Evolutionary conservation across 2,113 vertebrate species (phyloP).

Genomic region (Hiodon alosoides): DNA sequence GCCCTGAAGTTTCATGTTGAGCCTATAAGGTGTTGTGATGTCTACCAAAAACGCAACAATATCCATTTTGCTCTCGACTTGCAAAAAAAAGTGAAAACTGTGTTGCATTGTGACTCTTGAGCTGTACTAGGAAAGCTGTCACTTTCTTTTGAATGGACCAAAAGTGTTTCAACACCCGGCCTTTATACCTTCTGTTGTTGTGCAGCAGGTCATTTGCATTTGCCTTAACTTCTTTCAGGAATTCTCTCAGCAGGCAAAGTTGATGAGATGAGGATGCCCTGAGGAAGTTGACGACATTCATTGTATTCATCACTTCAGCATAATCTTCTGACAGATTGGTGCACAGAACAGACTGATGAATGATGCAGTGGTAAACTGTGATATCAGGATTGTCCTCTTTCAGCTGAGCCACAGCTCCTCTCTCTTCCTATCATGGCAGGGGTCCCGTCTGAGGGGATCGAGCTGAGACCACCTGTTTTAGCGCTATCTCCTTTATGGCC

Average conservation of each 20-base stretch:
- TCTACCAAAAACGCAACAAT: too few species aligned
- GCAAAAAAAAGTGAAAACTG: too few species aligned
- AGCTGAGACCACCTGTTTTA: background rate
- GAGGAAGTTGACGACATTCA: conserved; percentile 6
- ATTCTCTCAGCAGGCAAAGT: background rate
- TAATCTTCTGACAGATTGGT: background rate
- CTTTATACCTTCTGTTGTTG: too few species aligned
- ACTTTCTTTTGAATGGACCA: too few species aligned
- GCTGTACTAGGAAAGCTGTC: too few species aligned
- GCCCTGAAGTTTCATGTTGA: too few species aligned
- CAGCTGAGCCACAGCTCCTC: background rate
- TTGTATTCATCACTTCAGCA: background rate
- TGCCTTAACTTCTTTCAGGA: background rate
- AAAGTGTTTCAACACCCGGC: too few species aligned
- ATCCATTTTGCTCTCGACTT: too few species aligned
- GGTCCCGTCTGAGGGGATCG: background rate
- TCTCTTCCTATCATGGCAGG: conserved; percentile 3
- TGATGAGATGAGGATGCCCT: background rate
- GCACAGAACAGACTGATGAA: background rate
- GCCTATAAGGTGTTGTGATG: too few species aligned
- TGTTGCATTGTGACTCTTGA: too few species aligned
- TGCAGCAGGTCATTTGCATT: conserved; percentile 3
- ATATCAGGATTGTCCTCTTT: background rate
- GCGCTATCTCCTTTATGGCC: background rate
- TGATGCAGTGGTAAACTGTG: background rate